Evolutionary conservation across 2,797 vertebrate species (phyloP), one percentile per base, ranked within the genome.

Genomic region (Cetoscarus ocellatus): DNA sequence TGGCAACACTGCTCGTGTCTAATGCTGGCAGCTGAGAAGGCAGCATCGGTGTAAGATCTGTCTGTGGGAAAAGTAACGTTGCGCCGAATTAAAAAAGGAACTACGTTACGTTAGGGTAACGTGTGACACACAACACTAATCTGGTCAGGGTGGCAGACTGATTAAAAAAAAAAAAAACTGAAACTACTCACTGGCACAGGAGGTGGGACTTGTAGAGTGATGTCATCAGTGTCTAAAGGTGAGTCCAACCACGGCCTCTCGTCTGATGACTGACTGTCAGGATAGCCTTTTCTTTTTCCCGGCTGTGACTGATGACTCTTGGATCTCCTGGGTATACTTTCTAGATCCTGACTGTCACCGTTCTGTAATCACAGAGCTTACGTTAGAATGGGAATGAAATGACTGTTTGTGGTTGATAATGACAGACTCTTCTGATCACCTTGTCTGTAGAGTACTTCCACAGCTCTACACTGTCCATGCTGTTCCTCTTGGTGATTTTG

Each of bases 381-480:
- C 48, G 69, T 76, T 57, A 42, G 15, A 59, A 35, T 9, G 11
- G 54, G 43, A 44, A 11, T 60, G 11, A 48, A 3, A 3, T 43
- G 1, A 3, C 27, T 27, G 19, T 12, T 9, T 18, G 14, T 5
- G 35, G 52, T 39, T 53, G 40, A 44, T 43, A 35, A 34, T 44
- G 40, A 44, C 19, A 67, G 11, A 19, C 35, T 61, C 58, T 39
- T 10, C 7, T 39, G 38, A 39, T 84, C 80, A 99, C 98, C 97
- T 96, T 97, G 66, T 97, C 96, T 66, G 94, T 93, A 8, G 95
- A 93, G 70, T 95, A 96, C 59, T 96, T 95, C 91, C 97, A 95
- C 54, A 97, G 86, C 18, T 98, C 96, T 39, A 98, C 94, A 79
- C 95, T 96, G 90, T 97, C 97, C 83, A 96, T 95, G 71, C 96